Conservation (phyloP, 1,140 invertebrate genomes). For the Nilaparvata lugens region DNA sequence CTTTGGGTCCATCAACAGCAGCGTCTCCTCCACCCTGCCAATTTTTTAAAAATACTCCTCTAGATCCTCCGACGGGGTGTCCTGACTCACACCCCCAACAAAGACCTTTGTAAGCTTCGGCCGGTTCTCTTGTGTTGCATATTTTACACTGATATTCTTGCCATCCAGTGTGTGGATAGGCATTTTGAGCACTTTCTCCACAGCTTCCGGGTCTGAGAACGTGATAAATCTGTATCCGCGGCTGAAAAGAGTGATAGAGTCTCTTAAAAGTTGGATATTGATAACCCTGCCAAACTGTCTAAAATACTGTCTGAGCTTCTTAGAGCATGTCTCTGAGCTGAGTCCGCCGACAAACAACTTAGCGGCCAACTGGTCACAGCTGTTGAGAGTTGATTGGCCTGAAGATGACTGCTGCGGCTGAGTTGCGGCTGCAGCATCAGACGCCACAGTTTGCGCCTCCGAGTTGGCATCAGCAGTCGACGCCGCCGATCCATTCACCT, state of each 20-base stretch:
- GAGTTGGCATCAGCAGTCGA: constrained; percentile 21
- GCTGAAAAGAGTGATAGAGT: constrained; percentile 79
- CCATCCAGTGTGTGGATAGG: constrained; percentile 88
- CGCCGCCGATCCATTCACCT: constrained; percentile 23
- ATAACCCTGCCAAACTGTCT: constrained; percentile 84
- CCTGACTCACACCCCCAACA: constrained; percentile 83
- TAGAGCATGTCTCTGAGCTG: constrained; percentile 84
- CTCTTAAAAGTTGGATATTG: constrained; percentile 91
- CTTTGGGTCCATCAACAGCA: constrained; percentile 92
- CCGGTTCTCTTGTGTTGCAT: constrained; percentile 84
- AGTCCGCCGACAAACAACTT: constrained; percentile 86
- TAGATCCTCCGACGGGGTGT: constrained; percentile 83
- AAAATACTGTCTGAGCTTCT: constrained; percentile 83
- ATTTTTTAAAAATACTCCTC: constrained; percentile 87
- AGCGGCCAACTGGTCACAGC: constrained; percentile 63
- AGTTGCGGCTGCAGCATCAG: not conserved
- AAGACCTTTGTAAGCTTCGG: constrained; percentile 81
- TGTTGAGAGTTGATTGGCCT: constrained; percentile 32
- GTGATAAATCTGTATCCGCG: constrained; percentile 90
- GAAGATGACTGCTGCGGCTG: constrained; percentile 31
- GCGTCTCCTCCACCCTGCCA: constrained; percentile 83
- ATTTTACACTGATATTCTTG: constrained; percentile 89
- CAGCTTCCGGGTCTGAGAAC: constrained; percentile 78
- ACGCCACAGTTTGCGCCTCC: constrained; percentile 24
- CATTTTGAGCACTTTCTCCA: constrained; percentile 80